These are phyloP conservation scores for Limosa lapponica DNA, from an alignment of 2,797 vertebrate species.

Conservation along the genomic window DNA sequence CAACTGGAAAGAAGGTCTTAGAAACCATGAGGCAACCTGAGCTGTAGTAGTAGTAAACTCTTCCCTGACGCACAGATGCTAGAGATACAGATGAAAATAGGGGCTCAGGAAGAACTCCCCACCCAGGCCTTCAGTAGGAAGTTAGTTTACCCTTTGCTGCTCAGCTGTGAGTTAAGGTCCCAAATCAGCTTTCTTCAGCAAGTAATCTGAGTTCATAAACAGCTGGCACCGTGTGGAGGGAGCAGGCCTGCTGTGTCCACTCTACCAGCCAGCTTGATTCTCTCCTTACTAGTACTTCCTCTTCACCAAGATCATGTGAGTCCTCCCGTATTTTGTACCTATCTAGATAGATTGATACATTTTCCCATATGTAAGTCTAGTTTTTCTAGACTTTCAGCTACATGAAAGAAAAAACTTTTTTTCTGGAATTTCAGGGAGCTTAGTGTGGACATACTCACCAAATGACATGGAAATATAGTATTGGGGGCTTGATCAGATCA, in stretches of 20 bases:
- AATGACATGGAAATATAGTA: neutral
- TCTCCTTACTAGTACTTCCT: neutral
- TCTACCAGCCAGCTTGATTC: fast-evolving
- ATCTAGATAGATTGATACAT: neutral
- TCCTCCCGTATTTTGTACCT: neutral
- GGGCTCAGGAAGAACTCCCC: neutral
- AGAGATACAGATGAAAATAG: neutral
- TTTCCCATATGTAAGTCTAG: neutral
- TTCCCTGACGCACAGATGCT: neutral
- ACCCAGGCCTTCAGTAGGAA: neutral
- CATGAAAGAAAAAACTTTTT: neutral
- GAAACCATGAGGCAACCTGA: neutral
- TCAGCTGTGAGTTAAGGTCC: neutral
- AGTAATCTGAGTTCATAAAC: neutral
- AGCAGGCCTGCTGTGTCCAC: neutral
- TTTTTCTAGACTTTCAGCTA: neutral
- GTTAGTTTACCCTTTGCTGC: neutral
- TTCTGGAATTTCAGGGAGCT: neutral
- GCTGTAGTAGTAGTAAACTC: neutral
- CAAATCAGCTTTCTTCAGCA: neutral
- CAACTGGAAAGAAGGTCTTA: neutral
- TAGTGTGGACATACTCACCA: neutral
- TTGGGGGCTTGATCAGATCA: neutral
- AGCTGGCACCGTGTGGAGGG: neutral
- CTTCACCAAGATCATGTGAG: neutral